phyloP scores from a whole-genome alignment of 2,113 vertebrate genomes.

The Myrmecophaga tridactyla region DNA sequence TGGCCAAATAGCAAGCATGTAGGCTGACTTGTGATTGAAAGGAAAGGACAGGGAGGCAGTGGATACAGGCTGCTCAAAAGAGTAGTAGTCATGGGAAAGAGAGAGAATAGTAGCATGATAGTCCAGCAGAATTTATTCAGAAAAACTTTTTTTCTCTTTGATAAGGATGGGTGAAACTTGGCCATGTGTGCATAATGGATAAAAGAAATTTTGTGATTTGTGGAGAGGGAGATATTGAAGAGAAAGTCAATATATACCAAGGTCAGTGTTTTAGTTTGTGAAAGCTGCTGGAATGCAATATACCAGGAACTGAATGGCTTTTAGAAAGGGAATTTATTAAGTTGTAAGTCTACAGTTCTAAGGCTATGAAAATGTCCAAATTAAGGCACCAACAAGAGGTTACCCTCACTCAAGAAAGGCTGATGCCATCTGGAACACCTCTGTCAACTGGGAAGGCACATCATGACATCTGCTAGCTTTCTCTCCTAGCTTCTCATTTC shows the following conservation, averaged over 20 bases:
- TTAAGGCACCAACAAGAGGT: too few relatives aligned
- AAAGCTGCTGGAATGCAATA: too few relatives aligned
- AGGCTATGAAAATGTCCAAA: too few relatives aligned
- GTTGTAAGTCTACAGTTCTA: too few relatives aligned
- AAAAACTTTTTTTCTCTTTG: neutral
- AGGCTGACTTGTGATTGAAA: neutral
- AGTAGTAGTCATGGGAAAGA: neutral
- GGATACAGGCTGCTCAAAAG: neutral
- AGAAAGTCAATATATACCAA: neutral
- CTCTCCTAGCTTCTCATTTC: too few relatives aligned
- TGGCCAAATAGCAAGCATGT: neutral
- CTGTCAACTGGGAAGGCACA: too few relatives aligned
- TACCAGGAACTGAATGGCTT: too few relatives aligned
- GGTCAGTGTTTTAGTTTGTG: too few relatives aligned
- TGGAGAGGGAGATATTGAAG: neutral
- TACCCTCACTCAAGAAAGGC: too few relatives aligned
- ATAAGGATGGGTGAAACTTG: neutral
- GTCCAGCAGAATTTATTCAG: neutral
- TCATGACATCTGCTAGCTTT: too few relatives aligned
- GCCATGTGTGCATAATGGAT: neutral
- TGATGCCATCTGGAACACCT: too few relatives aligned
- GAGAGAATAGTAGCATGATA: neutral
- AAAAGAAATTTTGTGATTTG: neutral
- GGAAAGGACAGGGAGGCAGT: neutral
- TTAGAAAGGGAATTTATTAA: too few relatives aligned